A percentile compares a stretch with the other conserved stretches of the same genome.
phyloP scores from a whole-genome alignment of 2,888 invertebrate species.

The Tachina grossa region DNA sequence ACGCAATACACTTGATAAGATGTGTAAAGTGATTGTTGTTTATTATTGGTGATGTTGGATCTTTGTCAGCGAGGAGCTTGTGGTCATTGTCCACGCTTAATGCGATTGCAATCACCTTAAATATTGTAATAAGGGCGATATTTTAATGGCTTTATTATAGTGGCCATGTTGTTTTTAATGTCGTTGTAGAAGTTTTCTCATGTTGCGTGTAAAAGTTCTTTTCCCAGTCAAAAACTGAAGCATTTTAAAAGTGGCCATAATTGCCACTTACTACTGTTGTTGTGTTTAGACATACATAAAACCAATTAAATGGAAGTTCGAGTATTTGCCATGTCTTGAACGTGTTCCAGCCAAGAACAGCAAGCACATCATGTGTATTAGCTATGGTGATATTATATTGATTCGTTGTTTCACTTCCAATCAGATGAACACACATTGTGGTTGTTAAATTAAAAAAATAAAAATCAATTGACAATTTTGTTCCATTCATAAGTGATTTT shows the following conservation, averaged over 20 bases:
- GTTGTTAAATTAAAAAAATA: slow-evolving; percentile 2
- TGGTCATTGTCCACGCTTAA: slow-evolving; percentile 71
- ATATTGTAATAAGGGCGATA: slow-evolving; percentile 80
- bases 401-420: not conserved
- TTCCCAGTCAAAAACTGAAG: not conserved
- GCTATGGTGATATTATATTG: not conserved
- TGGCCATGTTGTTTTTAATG: slow-evolving; percentile 52
- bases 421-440: not conserved
- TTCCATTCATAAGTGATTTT: slow-evolving; percentile 73
- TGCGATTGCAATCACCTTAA: slow-evolving; percentile 79
- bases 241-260: slow-evolving; percentile 40
- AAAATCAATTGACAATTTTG: slow-evolving; percentile 70
- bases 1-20: slow-evolving; percentile 48
- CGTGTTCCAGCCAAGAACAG: not conserved
- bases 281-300: slow-evolving; percentile 20
- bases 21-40: slow-evolving; percentile 24
- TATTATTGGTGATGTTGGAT: not conserved
- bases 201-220: slow-evolving; percentile 36
- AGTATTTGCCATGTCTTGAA: not conserved
- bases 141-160: slow-evolving; percentile 79
- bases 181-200: not conserved
- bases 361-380: not conserved
- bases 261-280: slow-evolving; percentile 57
- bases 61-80: not conserved
- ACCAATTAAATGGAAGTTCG: slow-evolving; percentile 14